phyloP scores from a whole-genome alignment of 2,888 invertebrate genomes.

The Glyphotaelius pellucidus region DNA sequence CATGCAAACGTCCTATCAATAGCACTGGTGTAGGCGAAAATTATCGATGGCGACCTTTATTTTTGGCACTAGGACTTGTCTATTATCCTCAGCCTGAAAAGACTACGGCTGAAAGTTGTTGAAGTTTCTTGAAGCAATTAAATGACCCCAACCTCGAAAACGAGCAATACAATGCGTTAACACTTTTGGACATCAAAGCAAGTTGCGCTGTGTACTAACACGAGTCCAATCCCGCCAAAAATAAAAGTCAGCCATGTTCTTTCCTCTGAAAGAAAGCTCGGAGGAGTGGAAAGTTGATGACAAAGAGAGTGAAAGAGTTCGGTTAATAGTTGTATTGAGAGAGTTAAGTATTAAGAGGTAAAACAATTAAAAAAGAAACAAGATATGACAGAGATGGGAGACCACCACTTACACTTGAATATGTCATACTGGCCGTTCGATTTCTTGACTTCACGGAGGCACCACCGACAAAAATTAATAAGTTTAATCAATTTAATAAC shows the following conservation, averaged over 20 bases:
- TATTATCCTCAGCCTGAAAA: not conserved
- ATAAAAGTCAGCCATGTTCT: constrained; percentile 30
- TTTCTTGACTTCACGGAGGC: constrained; percentile 71
- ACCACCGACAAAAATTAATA: constrained; percentile 69
- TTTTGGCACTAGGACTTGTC: constrained; percentile 25
- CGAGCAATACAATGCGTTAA: not conserved
- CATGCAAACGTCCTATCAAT: constrained; percentile 54
- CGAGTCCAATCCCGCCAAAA: constrained; percentile 12
- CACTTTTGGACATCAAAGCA: not conserved
- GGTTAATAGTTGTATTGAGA: constrained; percentile 45
- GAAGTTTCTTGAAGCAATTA: not conserved
- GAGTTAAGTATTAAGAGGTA: constrained; percentile 43
- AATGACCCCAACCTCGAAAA: not conserved
- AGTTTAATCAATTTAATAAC: constrained; percentile 54
- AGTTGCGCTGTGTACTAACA: not conserved
- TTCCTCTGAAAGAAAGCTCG: constrained; percentile 24
- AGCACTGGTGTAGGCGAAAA: constrained; percentile 44
- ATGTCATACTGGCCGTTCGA: constrained; percentile 71
- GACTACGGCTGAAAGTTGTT: not conserved
- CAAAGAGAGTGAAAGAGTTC: constrained; percentile 56
- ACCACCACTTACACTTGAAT: constrained; percentile 71
- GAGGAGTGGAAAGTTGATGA: constrained; percentile 48
- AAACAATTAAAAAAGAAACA: constrained; percentile 50
- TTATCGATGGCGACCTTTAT: constrained; percentile 46
- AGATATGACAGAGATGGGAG: constrained; percentile 66